A percentile compares a stretch with the other conserved stretches of the same genome.
These are phyloP conservation scores for Oxytorus armatus DNA, from an alignment of 2,888 invertebrate genomes.

Conservation along the genomic window DNA sequence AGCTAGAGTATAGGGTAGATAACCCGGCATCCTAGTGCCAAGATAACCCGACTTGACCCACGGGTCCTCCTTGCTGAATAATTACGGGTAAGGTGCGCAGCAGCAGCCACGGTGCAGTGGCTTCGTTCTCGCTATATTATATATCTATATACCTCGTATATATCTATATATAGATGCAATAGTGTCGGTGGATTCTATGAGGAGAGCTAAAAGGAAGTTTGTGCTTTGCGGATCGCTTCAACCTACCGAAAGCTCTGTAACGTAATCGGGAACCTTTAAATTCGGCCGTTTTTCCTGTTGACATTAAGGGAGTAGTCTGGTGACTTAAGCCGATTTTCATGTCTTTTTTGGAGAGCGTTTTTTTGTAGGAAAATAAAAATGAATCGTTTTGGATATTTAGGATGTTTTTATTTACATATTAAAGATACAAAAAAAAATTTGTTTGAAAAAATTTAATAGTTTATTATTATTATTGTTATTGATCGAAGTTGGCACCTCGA, in stretches of 20 bases:
- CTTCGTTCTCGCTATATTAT: constrained; percentile 67
- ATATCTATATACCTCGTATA: constrained; percentile 5
- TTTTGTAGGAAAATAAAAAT: too few species aligned
- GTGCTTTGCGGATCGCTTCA: constrained; percentile 14
- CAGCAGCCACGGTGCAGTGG: constrained; percentile 77
- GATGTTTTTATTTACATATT: too few species aligned
- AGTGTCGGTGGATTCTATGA: constrained; percentile 17
- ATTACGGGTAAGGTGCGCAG: constrained; percentile 82
- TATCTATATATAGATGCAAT: neutral
- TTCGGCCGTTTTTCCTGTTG: neutral
- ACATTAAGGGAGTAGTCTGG: too few species aligned
- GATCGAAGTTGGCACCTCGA: too few species aligned
- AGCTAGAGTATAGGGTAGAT: constrained; percentile 78
- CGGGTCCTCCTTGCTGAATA: constrained; percentile 82
- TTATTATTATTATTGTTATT: too few species aligned
- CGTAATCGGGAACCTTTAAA: constrained; percentile 14
- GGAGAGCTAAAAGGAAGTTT: constrained; percentile 34
- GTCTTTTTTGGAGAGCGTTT: too few species aligned
- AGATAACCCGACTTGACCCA: constrained; percentile 80
- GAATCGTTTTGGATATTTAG: too few species aligned
- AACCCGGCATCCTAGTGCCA: constrained; percentile 82
- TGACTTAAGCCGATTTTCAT: too few species aligned
- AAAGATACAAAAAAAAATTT: too few species aligned
- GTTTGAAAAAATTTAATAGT: too few species aligned
- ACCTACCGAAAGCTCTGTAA: constrained; percentile 14